Conservation (phyloP, 2,888 invertebrate genomes). For the Nomada ferruginata region DNA sequence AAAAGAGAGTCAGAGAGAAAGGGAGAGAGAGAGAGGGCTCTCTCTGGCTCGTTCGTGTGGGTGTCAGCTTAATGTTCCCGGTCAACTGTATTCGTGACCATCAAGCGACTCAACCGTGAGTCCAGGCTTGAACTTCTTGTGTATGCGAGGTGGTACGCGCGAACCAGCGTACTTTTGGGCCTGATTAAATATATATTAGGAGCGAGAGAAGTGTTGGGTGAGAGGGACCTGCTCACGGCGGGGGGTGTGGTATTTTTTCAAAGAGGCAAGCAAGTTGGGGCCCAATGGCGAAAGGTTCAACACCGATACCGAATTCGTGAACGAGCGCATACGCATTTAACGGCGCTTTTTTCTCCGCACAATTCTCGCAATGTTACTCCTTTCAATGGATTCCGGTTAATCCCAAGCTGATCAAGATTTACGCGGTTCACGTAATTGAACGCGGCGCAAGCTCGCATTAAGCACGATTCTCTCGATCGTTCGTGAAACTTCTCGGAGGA, state of each 20-base stretch:
- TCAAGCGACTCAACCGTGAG: slow-evolving; percentile 68
- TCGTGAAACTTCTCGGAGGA: slow-evolving; percentile 1
- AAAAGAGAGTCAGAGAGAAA: slow-evolving; percentile 48
- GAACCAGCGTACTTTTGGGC: slow-evolving; percentile 75
- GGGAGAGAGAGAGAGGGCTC: slow-evolving; percentile 29
- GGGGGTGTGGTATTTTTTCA: slow-evolving; percentile 82
- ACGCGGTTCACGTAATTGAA: neutral
- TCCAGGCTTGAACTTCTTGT: slow-evolving; percentile 67
- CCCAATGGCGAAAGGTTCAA: slow-evolving; percentile 71
- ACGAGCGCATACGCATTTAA: slow-evolving; percentile 59
- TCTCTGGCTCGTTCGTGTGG: slow-evolving; percentile 71
- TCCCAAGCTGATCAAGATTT: slow-evolving; percentile 34
- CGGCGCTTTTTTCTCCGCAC: slow-evolving; percentile 72
- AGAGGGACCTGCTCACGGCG: slow-evolving; percentile 72
- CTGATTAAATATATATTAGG: slow-evolving; percentile 83
- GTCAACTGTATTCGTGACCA: slow-evolving; percentile 73
- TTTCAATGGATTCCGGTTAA: slow-evolving; percentile 54
- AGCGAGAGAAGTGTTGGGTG: slow-evolving; percentile 67
- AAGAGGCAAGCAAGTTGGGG: slow-evolving; percentile 71
- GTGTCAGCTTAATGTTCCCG: slow-evolving; percentile 79
- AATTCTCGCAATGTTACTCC: slow-evolving; percentile 71
- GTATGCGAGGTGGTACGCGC: slow-evolving; percentile 59
- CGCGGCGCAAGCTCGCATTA: neutral
- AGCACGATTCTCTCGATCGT: neutral
- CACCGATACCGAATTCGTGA: slow-evolving; percentile 65